Percentiles rank a stretch among this genome's conserved stretches.
Conservation (phyloP, 2,888 invertebrate species). For the Scrobipalpa costella region DNA sequence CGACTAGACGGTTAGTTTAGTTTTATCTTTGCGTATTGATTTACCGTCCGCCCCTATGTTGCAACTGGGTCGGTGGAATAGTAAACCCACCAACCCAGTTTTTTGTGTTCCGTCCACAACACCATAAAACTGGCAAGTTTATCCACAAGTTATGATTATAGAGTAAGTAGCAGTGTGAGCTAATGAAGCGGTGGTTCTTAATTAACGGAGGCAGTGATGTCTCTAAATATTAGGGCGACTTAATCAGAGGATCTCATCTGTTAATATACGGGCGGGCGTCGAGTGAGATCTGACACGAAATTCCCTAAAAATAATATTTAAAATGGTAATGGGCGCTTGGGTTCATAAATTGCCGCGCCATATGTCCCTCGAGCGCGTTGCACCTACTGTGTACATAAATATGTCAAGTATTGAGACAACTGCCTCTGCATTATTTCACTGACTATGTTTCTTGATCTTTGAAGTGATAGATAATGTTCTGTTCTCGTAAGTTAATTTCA, state of each 20-base stretch:
- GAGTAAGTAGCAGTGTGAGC: conserved; percentile 33
- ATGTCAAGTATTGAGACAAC: conserved; percentile 78
- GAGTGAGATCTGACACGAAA: conserved; percentile 81
- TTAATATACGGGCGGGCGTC: conserved; percentile 75
- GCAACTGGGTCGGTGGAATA: conserved; percentile 21
- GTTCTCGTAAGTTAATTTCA: conserved; percentile 24
- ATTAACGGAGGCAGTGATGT: conserved; percentile 71
- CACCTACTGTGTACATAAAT: conserved; percentile 80
- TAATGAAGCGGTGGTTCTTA: conserved; percentile 54
- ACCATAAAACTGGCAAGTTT: conserved; percentile 23
- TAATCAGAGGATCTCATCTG: conserved; percentile 80
- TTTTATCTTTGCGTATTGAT: conserved; percentile 17
- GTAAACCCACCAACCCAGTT: conserved; percentile 21
- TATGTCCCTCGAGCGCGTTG: conserved; percentile 73
- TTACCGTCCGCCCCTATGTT: conserved; percentile 21
- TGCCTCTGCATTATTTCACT: conserved; percentile 58
- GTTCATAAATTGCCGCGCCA: conserved; percentile 80
- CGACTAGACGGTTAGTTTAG: conserved; percentile 2
- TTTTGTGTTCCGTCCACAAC: conserved; percentile 17
- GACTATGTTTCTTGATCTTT: conserved; percentile 59
- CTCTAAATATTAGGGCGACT: conserved; percentile 66
- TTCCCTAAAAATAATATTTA: conserved; percentile 82
- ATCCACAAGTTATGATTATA: conserved; percentile 21
- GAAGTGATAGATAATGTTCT: conserved; percentile 29
- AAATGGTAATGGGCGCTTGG: conserved; percentile 79